Evolutionary conservation across 1,140 invertebrate species (phyloP).

Genomic region (Calliphora vicina): DNA sequence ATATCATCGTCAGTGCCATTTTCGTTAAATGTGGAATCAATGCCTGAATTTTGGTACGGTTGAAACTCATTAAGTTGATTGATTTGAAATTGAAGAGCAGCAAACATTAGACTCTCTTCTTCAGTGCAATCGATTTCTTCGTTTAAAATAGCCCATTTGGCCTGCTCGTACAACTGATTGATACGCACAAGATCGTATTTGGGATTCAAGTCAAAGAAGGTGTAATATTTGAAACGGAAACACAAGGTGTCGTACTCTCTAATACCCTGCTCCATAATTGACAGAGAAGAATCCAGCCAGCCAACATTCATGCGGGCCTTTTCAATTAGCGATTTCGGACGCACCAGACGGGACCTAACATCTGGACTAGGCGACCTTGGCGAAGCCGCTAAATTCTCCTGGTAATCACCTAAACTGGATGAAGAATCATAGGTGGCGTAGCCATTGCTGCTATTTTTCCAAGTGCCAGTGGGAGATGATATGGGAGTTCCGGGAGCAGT

Average conservation of each 20-base stretch:
- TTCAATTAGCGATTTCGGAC: constrained; percentile 91
- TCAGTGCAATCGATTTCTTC: constrained; percentile 99
- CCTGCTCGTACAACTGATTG: constrained; percentile 99
- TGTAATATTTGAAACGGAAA: constrained; percentile 88
- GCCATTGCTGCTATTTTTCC: constrained; percentile 56
- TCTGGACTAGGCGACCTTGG: constrained; percentile 80
- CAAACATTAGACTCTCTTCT: constrained; percentile 99
- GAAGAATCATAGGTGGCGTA: constrained; percentile 58
- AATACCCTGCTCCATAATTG: constrained; percentile 98
- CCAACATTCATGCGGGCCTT: constrained; percentile 96
- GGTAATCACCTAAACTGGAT: constrained; percentile 72
- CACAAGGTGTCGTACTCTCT: constrained; percentile 90
- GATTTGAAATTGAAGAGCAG: constrained; percentile 95
- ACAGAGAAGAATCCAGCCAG: constrained; percentile 96
- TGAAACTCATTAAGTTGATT: constrained; percentile 85
- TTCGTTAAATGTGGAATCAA: constrained; percentile 63
- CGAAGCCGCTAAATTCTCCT: constrained; percentile 81
- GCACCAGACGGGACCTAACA: constrained; percentile 76
- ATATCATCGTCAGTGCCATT: constrained; percentile 77
- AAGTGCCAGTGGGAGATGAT: constrained; percentile 68
- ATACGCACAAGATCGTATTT: constrained; percentile 95
- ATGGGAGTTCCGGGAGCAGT: constrained; percentile 71
- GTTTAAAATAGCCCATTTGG: constrained; percentile 96
- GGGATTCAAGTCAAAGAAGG: constrained; percentile 93
- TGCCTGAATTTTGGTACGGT: constrained; percentile 61